phyloP scores from a whole-genome alignment of 1,140 invertebrate genomes.

The Mizuhopecten yessoensis region DNA sequence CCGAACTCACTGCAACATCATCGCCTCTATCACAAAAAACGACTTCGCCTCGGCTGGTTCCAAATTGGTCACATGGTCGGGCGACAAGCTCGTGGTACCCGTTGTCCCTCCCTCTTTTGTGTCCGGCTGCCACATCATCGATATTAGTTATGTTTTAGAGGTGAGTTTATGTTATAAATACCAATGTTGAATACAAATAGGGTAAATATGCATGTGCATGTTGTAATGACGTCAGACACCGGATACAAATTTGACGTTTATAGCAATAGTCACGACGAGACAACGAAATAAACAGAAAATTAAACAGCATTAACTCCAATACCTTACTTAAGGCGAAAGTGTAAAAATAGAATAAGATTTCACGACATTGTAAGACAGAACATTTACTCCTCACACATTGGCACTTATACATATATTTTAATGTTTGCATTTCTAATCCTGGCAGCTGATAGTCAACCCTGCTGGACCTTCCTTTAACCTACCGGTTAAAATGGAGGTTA shows the following conservation, averaged over 20 bases:
- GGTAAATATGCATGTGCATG: too few species aligned
- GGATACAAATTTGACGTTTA: too few species aligned
- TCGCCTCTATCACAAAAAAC: constrained; percentile 45
- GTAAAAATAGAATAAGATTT: too few species aligned
- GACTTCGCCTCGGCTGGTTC: constrained; percentile 39
- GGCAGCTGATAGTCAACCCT: constrained; percentile 61
- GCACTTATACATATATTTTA: too few species aligned
- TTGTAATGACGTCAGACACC: too few species aligned
- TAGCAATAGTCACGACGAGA: too few species aligned
- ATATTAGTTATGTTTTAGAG: constrained; percentile 67
- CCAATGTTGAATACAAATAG: too few species aligned
- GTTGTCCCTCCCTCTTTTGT: constrained; percentile 68
- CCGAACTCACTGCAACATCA: constrained; percentile 52
- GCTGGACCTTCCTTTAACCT: constrained; percentile 61
- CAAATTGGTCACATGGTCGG: constrained; percentile 56
- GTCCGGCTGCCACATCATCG: constrained; percentile 70
- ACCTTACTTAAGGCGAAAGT: too few species aligned
- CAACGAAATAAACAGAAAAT: too few species aligned
- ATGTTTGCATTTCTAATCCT: not conserved
- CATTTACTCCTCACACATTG: too few species aligned
- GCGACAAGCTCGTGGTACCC: constrained; percentile 61
- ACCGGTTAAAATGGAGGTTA: constrained; percentile 61
- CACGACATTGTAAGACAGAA: too few species aligned
- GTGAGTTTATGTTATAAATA: constrained; percentile 43
- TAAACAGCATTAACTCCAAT: too few species aligned